These are phyloP conservation scores for Mamestra configurata DNA, from an alignment of 1,140 invertebrate species.

Conservation along the genomic window DNA sequence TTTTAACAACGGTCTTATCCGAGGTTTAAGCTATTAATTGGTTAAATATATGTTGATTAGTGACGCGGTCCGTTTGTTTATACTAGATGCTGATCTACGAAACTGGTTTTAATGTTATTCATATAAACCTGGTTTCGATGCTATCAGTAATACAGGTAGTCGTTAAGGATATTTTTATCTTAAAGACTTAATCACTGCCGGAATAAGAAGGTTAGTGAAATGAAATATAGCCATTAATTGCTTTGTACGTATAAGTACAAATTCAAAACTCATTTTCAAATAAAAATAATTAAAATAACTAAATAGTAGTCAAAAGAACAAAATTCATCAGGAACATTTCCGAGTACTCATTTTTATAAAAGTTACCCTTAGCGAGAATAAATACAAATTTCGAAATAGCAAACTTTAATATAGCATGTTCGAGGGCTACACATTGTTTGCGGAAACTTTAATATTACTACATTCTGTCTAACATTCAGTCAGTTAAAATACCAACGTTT, in stretches of 20 bases:
- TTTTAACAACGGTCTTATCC: neutral
- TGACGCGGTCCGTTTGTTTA: slow-evolving; percentile 36
- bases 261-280: neutral
- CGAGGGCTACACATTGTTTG: neutral
- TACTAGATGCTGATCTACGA: slow-evolving; percentile 14
- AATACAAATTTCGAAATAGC: no score
- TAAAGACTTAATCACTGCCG: slow-evolving; percentile 12
- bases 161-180: slow-evolving; percentile 36
- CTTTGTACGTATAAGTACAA: neutral
- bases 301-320: neutral
- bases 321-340: neutral
- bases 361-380: no score
- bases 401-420: no score
- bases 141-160: slow-evolving; percentile 32
- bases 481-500: neutral
- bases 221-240: neutral
- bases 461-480: neutral
- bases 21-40: slow-evolving; percentile 10
- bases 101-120: slow-evolving; percentile 38
- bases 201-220: neutral
- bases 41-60: slow-evolving; percentile 26
- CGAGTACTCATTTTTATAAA: no score
- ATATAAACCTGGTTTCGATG: slow-evolving; percentile 31
- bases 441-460: no score
- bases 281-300: neutral